These are phyloP conservation scores for Tyto alba DNA, from an alignment of 2,113 vertebrate genomes.

Conservation along the genomic window DNA sequence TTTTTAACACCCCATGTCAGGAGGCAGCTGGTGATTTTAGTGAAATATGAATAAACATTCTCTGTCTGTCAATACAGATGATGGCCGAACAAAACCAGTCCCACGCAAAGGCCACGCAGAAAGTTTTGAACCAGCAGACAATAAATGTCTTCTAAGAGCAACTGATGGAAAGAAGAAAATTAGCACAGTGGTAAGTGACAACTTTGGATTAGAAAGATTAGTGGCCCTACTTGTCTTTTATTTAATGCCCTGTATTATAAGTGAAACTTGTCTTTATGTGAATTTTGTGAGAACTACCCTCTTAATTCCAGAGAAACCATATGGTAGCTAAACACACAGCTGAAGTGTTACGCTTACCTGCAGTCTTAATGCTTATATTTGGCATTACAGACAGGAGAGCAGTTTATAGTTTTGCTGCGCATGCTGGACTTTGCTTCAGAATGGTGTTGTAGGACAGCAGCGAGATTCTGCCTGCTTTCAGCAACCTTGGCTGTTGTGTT, in stretches of 20 bases:
- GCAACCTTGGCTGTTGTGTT: background rate
- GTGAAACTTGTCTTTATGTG: background rate
- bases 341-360: background rate
- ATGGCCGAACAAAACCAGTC: constrained; percentile 91
- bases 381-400: background rate
- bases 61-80: constrained; percentile 74
- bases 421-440: background rate
- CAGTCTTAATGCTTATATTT: background rate
- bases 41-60: background rate
- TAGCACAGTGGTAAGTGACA: constrained; percentile 90
- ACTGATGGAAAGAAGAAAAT: constrained; percentile 97
- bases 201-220: background rate
- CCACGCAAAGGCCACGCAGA: constrained; percentile 88
- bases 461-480: background rate
- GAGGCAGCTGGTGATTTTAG: background rate
- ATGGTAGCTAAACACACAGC: background rate
- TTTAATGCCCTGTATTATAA: background rate
- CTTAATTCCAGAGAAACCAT: background rate
- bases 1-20: background rate
- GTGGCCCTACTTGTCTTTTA: background rate
- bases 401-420: background rate
- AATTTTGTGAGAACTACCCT: background rate
- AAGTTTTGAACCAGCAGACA: constrained; percentile 89
- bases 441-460: background rate
- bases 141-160: constrained; percentile 95